phyloP scores from a whole-genome alignment of 1,140 invertebrate genomes.

The Lepidurus couesii region DNA sequence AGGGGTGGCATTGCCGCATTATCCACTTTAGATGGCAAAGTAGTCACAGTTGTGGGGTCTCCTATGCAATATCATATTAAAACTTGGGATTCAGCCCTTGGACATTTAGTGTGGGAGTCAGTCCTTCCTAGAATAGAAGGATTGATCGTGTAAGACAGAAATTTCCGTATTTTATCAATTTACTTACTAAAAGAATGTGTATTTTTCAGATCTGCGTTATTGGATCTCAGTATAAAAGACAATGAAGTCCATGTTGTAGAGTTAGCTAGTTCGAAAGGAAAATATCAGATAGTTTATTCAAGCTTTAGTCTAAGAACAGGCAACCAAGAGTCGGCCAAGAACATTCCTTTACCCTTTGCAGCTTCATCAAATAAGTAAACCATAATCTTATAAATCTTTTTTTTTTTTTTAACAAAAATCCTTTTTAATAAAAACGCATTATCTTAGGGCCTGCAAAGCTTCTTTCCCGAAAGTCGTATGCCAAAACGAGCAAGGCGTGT shows the following conservation, averaged over 20 bases:
- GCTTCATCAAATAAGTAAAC: not conserved
- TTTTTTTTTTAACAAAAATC: not conserved
- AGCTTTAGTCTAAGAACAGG: not conserved
- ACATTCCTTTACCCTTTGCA: not conserved
- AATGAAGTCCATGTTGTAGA: conserved; percentile 10
- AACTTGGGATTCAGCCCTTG: conserved; percentile 9
- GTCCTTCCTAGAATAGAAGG: not conserved
- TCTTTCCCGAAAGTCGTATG: not conserved
- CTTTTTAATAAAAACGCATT: not conserved
- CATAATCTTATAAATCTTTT: not conserved
- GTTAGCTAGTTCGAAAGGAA: not conserved
- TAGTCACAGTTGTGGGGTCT: conserved; percentile 62
- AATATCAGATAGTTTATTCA: not conserved
- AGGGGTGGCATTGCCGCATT: conserved; percentile 51
- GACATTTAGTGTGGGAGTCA: not conserved
- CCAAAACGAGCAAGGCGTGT: not conserved
- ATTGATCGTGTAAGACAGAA: not conserved
- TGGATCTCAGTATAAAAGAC: conserved; percentile 1
- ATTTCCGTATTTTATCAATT: not conserved
- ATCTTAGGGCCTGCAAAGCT: not conserved
- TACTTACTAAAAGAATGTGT: not conserved
- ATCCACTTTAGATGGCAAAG: conserved; percentile 57
- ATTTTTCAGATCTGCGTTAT: not conserved
- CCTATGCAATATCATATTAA: conserved; percentile 21
- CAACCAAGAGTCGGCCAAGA: not conserved